phyloP scores from a whole-genome alignment of 64 coral and sea anemone genomes.

The Platygyra sinensis region DNA sequence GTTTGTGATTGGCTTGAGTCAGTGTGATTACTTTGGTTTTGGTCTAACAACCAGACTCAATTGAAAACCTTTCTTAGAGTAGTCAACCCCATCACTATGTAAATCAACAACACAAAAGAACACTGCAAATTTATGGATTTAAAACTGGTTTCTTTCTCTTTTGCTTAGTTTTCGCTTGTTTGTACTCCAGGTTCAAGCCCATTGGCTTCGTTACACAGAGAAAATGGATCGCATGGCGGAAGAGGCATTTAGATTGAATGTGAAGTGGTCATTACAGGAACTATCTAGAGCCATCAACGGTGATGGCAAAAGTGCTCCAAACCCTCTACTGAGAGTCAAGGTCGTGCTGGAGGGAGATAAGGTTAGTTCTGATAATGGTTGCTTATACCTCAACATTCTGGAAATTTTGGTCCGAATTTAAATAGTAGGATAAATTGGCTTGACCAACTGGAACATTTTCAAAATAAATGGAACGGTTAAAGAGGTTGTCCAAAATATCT shows the following conservation, averaged over 20 bases:
- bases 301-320: conserved; percentile 96
- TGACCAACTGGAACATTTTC: no score
- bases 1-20: no score
- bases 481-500: no score
- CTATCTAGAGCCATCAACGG: conserved; percentile 96
- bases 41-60: no score
- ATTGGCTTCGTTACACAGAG: conserved; percentile 98
- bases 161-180: not conserved
- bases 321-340: conserved; percentile 93
- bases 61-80: no score
- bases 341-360: conserved; percentile 98
- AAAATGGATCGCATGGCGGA: conserved; percentile 99
- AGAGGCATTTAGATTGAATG: conserved; percentile 95
- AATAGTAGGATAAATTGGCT: no score
- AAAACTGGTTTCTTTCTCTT: not conserved
- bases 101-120: no score
- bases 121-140: no score
- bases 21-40: no score
- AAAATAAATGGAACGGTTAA: no score
- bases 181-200: conserved; percentile 84
- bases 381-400: no score
- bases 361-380: conserved; percentile 12
- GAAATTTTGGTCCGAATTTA: not conserved
- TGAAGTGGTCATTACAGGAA: conserved; percentile 99
- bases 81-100: no score